Evolutionary conservation across 2,113 vertebrate genomes (phyloP), one percentile per base, ranked within the genome.

Genomic region (Percopsis transmontana): DNA sequence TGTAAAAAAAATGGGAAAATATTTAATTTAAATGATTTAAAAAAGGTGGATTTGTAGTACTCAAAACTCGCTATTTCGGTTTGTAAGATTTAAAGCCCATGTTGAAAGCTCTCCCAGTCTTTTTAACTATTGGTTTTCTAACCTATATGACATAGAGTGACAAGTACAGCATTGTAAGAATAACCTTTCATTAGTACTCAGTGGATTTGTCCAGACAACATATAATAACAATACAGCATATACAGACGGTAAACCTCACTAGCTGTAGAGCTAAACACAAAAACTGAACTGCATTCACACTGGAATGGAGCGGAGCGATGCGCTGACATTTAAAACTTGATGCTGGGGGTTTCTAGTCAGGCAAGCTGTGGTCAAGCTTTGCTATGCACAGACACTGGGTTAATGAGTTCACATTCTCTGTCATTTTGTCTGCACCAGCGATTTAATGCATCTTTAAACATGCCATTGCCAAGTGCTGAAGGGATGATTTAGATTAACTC

Each of bases 401-500:
- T 74, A 68, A 72, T 72, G 58, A 74, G 57, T 81, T 74, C 50
- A 58, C 9, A 2, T 61, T 68, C 69, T 64, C 61, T 79, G 85
- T 82, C 75, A 83, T 77, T 74, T 80, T 33, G 70, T 76, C 76
- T 66, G 62, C 65, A 70, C 58, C 73, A 81, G 70, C 58, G 15
- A 83, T 75, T 69, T 44, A 70, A 77, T 86, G 66, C 69, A 83
- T 72, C 72, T 83, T 60, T 62, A 67, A 62, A 58, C 81, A 74
- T 83, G 76, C 78, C 80, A 64, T 50, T 58, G 68, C 77, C n/a
- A 76, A 83, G 83, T 73, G 77, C 72, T 77, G 79, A 79, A 52
- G 58, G 76, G 74, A 77, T 74, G 63, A 80, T 72, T 82, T 86
- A 77, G 62, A 80, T 83, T 47, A 62, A 76, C 62, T 14, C 68